A percentile compares a stretch with the other conserved stretches of the same genome.
Conservation (phyloP, 2,797 vertebrate genomes). For the Taenioides sp. region DNA sequence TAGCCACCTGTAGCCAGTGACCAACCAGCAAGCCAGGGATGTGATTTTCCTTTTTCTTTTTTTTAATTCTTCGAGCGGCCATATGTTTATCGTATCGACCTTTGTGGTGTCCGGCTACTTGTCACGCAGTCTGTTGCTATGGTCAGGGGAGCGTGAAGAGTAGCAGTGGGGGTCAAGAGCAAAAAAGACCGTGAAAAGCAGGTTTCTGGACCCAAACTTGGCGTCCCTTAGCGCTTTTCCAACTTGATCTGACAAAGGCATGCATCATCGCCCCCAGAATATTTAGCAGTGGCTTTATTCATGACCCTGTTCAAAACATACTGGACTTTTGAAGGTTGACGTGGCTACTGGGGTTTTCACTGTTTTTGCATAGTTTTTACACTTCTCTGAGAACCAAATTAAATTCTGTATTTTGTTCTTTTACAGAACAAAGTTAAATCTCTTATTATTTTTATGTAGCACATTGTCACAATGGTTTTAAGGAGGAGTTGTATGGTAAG, state of each 20-base stretch:
- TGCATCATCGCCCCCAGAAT: conserved; percentile 6
- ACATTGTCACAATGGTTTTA: no score
- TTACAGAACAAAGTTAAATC: no score
- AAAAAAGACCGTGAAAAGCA: conserved; percentile 30
- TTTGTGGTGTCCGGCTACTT: conserved; percentile 54
- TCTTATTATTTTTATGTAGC: no score
- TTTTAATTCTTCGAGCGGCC: conserved; percentile 60
- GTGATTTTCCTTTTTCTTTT: conserved; percentile 37
- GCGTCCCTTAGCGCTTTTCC: not conserved
- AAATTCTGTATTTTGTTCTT: no score
- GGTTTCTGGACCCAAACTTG: not conserved
- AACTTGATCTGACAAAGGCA: conserved; percentile 1
- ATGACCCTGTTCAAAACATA: not conserved
- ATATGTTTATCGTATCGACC: conserved; percentile 77
- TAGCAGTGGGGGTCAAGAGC: conserved; percentile 58
- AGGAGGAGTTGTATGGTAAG: no score
- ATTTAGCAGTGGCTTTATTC: conserved; percentile 19
- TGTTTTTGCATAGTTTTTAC: not conserved
- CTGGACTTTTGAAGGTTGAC: not conserved
- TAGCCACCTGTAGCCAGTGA: conserved; percentile 69
- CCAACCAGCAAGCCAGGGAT: conserved; percentile 33
- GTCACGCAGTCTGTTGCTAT: conserved; percentile 60
- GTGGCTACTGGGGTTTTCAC: not conserved
- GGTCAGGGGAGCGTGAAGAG: conserved; percentile 70
- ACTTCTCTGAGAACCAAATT: no score